These are phyloP conservation scores for Onychomys torridus DNA, from an alignment of 2,797 vertebrate species.

Conservation along the genomic window DNA sequence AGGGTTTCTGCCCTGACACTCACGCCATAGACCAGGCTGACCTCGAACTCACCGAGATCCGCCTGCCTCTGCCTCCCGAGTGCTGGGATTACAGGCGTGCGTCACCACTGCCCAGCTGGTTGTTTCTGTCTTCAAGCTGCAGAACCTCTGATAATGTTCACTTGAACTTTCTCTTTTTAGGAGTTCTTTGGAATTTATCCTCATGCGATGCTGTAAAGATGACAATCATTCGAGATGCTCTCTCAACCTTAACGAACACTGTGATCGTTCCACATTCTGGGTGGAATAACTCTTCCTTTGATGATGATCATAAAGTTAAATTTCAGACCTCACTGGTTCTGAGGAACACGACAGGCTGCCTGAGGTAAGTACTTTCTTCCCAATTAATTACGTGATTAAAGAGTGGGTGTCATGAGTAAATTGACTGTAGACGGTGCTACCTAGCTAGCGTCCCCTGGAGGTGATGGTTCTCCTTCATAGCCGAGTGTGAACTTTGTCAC, in stretches of 20 bases:
- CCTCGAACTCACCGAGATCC: no score
- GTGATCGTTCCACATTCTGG: conserved; percentile 99
- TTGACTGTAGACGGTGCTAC: conserved; percentile 13
- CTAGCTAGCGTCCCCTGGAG: conserved; percentile 15
- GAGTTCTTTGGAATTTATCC: conserved; percentile 99
- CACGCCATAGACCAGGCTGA: no score
- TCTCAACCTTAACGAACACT: conserved; percentile 95
- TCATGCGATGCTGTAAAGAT: conserved; percentile 98
- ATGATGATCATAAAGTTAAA: conserved; percentile 98
- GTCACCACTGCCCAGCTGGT: no score
- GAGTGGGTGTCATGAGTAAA: not conserved
- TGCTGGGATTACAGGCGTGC: no score
- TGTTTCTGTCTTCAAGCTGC: conserved; percentile 47
- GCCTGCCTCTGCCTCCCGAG: no score
- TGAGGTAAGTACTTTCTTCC: conserved; percentile 91
- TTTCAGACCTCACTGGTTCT: conserved; percentile 98
- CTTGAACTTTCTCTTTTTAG: conserved; percentile 85
- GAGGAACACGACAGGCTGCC: conserved; percentile 96
- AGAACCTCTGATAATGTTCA: not conserved
- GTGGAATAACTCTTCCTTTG: conserved; percentile 96
- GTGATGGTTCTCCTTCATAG: conserved; percentile 18
- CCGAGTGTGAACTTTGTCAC: not conserved
- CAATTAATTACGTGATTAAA: not conserved
- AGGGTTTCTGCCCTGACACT: no score
- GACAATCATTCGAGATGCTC: conserved; percentile 98